Evolutionary conservation across 2,888 invertebrate genomes (phyloP), one percentile per base, ranked within the genome.

Genomic region (Eustalomyia histrio): DNA sequence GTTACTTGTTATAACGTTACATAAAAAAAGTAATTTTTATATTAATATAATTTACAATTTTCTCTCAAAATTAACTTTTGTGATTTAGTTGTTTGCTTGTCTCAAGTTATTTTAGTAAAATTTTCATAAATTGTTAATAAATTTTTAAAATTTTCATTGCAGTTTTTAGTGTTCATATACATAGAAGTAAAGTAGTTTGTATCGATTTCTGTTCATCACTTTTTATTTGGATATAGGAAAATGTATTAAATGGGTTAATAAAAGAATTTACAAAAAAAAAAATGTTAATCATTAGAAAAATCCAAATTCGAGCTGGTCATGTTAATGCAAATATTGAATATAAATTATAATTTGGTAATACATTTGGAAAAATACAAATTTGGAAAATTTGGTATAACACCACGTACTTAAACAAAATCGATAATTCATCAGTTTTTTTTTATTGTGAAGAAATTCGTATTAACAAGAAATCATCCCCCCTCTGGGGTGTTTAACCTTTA

Each of bases 1-100:
- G 74, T 81, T 75, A 78, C 81, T 71, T 63, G 78, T 75, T 71
- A 68, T 61, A 81, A 81, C 81, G 81, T 81, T 81, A 81, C 71
- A 81, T 81, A 81, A 81, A 81, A 78, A 81, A 78, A 75, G 74
- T 75, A 81, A 75, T 57, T 76, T 69, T 58, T 9, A 35, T 50
- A 47, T 29, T n/a, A 53, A 50, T 61, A 21, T 14, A n/a, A 16
- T 47, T 21, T 18, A 12, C 8, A 47, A 58, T 60, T 39, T 43
- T 18, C 39, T 18, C 1, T 18, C 9, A 60, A 35, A 47, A 7
- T 47, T 47, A 5, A 47, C 12, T n/a, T 47, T n/a, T n/a, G 6
- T 21, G 1, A 17, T 12, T 12, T 6, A 16, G 33, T 43, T 24
- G 39, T 9, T 24, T 61, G 14, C 65, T 47, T 43, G 18, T 1